Evolutionary conservation across 2,113 vertebrate species (phyloP).

Genomic region (Phyllostomus discolor): DNA sequence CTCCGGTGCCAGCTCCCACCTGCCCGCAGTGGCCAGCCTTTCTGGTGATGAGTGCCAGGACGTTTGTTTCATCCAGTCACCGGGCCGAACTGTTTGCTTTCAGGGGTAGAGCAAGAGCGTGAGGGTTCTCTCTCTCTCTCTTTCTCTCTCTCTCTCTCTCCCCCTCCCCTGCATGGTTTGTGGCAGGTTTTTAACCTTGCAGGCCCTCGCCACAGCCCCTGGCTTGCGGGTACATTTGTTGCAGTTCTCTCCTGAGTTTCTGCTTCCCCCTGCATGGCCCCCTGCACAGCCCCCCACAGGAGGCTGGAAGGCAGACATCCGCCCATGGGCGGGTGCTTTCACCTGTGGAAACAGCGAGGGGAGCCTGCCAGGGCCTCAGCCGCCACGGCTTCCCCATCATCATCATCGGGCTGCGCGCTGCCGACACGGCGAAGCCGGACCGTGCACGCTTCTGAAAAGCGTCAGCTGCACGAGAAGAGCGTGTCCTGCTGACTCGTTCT

Average conservation of each 20-base stretch:
- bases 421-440: background rate
- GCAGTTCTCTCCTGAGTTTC: rapidly evolving
- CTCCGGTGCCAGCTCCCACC: background rate
- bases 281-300: too few relatives aligned
- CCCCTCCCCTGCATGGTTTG: background rate
- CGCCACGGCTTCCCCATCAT: rapidly evolving
- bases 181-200: background rate
- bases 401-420: rapidly evolving
- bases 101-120: rapidly evolving
- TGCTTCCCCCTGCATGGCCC: background rate
- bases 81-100: background rate
- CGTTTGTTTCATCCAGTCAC: background rate
- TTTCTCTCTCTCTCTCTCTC: background rate
- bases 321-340: background rate
- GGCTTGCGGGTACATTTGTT: rapidly evolving
- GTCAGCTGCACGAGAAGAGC: background rate
- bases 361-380: background rate
- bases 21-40: rapidly evolving
- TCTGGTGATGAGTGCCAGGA: background rate
- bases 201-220: rapidly evolving
- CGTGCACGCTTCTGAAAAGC: background rate
- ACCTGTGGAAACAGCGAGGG: background rate
- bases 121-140: background rate
- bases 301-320: background rate
- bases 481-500: background rate